Evolutionary conservation across 2,797 vertebrate species (phyloP).

Genomic region (Myripristis jacobus): DNA sequence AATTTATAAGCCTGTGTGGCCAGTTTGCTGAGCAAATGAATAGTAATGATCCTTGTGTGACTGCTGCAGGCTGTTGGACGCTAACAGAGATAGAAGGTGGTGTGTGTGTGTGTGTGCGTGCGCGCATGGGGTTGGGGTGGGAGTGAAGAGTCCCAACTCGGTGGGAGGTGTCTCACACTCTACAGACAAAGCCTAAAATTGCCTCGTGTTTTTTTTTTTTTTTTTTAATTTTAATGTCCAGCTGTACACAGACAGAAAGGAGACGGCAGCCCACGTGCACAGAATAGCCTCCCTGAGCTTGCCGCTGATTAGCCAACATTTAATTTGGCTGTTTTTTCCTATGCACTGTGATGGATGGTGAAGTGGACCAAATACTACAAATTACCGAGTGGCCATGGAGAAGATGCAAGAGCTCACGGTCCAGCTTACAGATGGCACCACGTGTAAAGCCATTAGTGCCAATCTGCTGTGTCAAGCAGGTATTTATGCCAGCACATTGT

Average conservation of each 20-base stretch:
- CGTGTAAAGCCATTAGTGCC: slow-evolving; percentile 82
- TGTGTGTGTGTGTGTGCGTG: slow-evolving; percentile 27
- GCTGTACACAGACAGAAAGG: slow-evolving; percentile 49
- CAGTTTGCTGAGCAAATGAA: slow-evolving; percentile 84
- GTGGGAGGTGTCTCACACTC: slow-evolving; percentile 32
- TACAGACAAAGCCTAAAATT: slow-evolving; percentile 39
- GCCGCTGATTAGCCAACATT: slow-evolving; percentile 52
- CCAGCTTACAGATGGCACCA: slow-evolving; percentile 79
- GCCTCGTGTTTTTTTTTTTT: slow-evolving; percentile 25
- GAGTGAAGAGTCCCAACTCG: slow-evolving; percentile 45
- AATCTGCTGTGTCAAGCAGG: slow-evolving; percentile 84
- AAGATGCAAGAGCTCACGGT: slow-evolving; percentile 68
- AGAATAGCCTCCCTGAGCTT: slow-evolving; percentile 5
- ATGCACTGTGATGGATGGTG: slow-evolving; percentile 49
- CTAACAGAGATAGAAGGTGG: slow-evolving; percentile 40
- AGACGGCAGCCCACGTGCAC: not conserved
- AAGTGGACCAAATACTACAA: slow-evolving; percentile 23
- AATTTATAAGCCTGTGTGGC: slow-evolving; percentile 75
- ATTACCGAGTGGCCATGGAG: slow-evolving; percentile 38
- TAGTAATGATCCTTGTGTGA: slow-evolving; percentile 78
- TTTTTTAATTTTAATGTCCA: slow-evolving; percentile 33
- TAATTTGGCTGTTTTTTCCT: slow-evolving; percentile 51
- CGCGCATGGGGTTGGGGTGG: slow-evolving; percentile 5
- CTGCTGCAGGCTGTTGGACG: slow-evolving; percentile 73
- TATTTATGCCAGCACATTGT: slow-evolving; percentile 80